Evolutionary conservation across 1,140 invertebrate species (phyloP), one percentile per base, ranked within the genome.

Genomic region (Zophobas atratus): DNA sequence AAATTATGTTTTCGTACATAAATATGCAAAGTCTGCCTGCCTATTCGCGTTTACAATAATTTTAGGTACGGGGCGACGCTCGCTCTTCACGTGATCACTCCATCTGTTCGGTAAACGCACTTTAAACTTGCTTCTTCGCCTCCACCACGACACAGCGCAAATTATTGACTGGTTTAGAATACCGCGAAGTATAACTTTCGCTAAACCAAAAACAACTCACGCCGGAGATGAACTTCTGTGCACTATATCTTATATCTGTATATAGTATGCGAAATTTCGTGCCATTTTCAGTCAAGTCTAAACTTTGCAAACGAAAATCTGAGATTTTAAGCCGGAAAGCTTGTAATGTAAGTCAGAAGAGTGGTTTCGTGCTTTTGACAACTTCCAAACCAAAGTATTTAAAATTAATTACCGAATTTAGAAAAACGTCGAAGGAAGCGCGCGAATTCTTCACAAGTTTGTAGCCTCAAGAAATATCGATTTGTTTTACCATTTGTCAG

Each of bases 281-380:
- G 20, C 20, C 60, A 67, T 67, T 60, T 43, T n/a, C 6, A 67
- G 8, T 67, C 20, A 67, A 67, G 60, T 43, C 38, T 38, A 43
- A 67, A 67, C 60, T 67, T 67, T 67, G 39, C 43, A 32, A 67
- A 67, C 36, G 60, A 67, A 67, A 67, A 67, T 67, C 60, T 43
- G 60, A 67, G 60, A 67, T 43, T 67, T 67, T 67, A 67, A 67
- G 39, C 60, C 60, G 60, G 57, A 67, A 67, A 67, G 60, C 60
- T 67, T 63, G 60, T 5, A 67, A 43, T 67, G 20, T 43, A 46
- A 67, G 60, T n/a, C 39, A 41, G 60, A 67, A 67, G 39, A 6
- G 39, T 33, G 60, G 60, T 43, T 43, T 67, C 60, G 38, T 67
- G 60, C 43, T 67, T 67, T 67, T 67, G 60, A 67, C 60, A 67